phyloP scores from a whole-genome alignment of 2,888 invertebrate species.

The Pyralis farinalis region DNA sequence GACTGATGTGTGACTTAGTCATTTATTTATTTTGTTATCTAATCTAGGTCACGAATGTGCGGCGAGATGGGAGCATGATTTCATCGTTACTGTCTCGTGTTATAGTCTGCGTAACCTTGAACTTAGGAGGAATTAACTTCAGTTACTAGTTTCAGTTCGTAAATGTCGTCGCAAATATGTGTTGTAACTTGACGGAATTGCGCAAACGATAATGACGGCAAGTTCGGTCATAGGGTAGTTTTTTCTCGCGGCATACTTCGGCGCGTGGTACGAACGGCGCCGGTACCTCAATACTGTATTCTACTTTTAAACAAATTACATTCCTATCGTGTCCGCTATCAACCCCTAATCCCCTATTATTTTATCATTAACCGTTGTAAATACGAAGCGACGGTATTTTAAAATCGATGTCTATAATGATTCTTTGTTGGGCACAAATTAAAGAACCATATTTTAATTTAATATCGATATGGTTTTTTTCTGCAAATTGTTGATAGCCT shows the following conservation, averaged over 20 bases:
- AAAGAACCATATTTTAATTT: slow-evolving; percentile 6
- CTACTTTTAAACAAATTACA: slow-evolving; percentile 76
- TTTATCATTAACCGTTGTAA: slow-evolving; percentile 73
- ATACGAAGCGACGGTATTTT: slow-evolving; percentile 52
- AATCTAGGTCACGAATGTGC: slow-evolving; percentile 42
- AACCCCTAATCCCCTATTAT: slow-evolving; percentile 72
- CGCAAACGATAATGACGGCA: slow-evolving; percentile 44
- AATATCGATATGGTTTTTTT: too few relatives aligned
- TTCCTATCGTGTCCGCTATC: slow-evolving; percentile 76
- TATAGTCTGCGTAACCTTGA: slow-evolving; percentile 28
- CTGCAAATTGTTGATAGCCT: too few relatives aligned
- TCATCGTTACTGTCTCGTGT: slow-evolving; percentile 20
- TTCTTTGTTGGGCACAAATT: slow-evolving; percentile 17
- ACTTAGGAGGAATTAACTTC: slow-evolving; percentile 28
- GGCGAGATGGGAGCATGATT: slow-evolving; percentile 29
- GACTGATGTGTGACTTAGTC: slow-evolving; percentile 43
- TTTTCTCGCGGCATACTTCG: slow-evolving; percentile 51
- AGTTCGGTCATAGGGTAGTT: slow-evolving; percentile 67
- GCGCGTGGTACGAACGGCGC: slow-evolving; percentile 66
- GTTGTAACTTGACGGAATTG: slow-evolving; percentile 40
- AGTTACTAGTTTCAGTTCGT: slow-evolving; percentile 37
- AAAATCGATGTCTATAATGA: slow-evolving; percentile 46
- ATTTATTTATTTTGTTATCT: slow-evolving; percentile 40
- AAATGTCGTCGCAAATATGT: slow-evolving; percentile 44
- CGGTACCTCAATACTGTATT: slow-evolving; percentile 45